Evolutionary conservation across 2,113 vertebrate species (phyloP), one percentile per base, ranked within the genome.

Genomic region (pig (Sus scrofa)): DNA sequence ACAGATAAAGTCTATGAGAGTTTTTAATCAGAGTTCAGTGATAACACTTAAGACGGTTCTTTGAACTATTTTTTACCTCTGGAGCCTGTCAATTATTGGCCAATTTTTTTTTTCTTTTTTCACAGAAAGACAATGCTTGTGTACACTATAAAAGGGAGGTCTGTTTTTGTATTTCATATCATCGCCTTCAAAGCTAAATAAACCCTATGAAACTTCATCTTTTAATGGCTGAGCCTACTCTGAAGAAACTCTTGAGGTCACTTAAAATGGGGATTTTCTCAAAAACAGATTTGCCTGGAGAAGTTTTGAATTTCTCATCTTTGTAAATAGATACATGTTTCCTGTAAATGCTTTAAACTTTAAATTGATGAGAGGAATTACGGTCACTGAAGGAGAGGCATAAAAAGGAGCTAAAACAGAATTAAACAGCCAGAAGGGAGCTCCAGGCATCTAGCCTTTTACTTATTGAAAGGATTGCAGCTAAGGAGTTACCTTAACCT

Each of bases 241-340:
- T 32, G 50, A 88, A 83, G 10, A 92, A 78, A 60, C 39, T 75
- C 60, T 26, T 0, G 0, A 87, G 32, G 39, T 81, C 54, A 88
- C 44, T 73, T 77, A 70, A 84, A 93, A 67, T n/a, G 1, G 73
- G 7, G 7, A 44, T 65, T 91, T 97, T 34, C 70, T 37, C n/a
- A 54, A 54, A 95, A 96, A 93, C 63, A 89, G 34, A 62, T 82
- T 89, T 95, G 77, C 44, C 86, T 96, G 34, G 37, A 93, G 56
- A 88, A 79, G 19, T 68, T 67, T 91, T 93, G 26, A 62, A 63
- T 86, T 88, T 94, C 62, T 86, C 62, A 78, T 79, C 24, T 37
- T 85, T 63, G 37, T 93, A 86, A 94, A 96, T 34, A 94, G 27
- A 86, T 20, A 77, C 24, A 77, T 73, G 22, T 75, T 73, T 62